These are phyloP conservation scores for Gymnorhina tibicen DNA, from an alignment of 2,113 vertebrate genomes.

Conservation along the genomic window DNA sequence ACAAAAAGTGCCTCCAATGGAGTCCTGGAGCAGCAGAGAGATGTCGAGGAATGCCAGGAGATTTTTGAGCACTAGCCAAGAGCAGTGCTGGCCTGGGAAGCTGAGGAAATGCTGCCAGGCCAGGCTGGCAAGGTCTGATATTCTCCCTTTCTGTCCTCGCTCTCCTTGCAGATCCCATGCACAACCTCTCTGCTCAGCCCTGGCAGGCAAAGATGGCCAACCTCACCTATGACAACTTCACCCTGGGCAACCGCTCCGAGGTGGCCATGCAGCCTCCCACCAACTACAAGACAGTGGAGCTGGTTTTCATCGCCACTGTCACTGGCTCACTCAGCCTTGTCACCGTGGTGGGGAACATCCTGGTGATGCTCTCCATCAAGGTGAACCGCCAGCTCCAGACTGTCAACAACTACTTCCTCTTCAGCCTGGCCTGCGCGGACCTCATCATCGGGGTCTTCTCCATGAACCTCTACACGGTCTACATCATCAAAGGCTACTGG, in stretches of 20 bases:
- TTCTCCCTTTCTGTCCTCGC: background rate
- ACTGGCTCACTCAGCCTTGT: slow-evolving; percentile 95
- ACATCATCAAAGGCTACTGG: slow-evolving; percentile 97
- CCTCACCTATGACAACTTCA: slow-evolving; percentile 74
- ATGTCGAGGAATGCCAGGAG: background rate
- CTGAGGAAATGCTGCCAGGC: background rate
- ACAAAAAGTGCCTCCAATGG: background rate
- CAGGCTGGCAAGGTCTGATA: background rate
- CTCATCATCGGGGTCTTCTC: slow-evolving; percentile 96
- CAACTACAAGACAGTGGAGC: slow-evolving; percentile 90
- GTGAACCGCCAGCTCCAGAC: slow-evolving; percentile 98
- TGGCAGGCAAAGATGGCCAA: slow-evolving; percentile 74
- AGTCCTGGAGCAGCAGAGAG: background rate
- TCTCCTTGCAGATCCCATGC: slow-evolving; percentile 71
- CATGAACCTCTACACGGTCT: slow-evolving; percentile 97
- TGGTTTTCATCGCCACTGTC: slow-evolving; percentile 93
- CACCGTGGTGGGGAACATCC: slow-evolving; percentile 94
- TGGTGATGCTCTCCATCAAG: slow-evolving; percentile 99
- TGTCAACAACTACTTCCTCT: slow-evolving; percentile 98
- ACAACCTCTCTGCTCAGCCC: slow-evolving; percentile 72
- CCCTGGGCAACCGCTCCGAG: slow-evolving; percentile 57
- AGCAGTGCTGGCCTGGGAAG: background rate
- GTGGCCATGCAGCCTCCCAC: slow-evolving; percentile 54
- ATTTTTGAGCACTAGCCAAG: background rate
- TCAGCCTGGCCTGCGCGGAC: slow-evolving; percentile 93